Percentiles rank a stretch among this genome's conserved stretches.
Conservation (phyloP, 2,888 invertebrate species). For the Callosobruchus maculatus region DNA sequence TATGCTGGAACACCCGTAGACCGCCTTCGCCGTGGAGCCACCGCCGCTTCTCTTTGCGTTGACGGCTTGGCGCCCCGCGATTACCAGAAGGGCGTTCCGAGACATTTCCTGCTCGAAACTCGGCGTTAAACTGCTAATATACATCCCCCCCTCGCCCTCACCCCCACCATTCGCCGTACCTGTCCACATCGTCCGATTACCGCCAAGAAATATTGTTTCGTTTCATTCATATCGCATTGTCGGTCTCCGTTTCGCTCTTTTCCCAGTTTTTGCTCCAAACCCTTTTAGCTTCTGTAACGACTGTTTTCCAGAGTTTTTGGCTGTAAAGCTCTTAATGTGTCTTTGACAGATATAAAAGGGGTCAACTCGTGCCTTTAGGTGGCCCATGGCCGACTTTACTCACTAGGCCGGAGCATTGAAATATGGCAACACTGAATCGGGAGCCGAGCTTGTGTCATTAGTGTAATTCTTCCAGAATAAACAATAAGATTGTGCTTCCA, state of each 20-base stretch:
- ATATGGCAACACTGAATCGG: too few relatives aligned
- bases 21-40: neutral
- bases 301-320: neutral
- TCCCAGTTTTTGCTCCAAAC: constrained; percentile 13
- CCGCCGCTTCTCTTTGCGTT: neutral
- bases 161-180: neutral
- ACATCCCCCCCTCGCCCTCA: neutral
- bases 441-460: too few relatives aligned
- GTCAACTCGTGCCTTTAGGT: too few relatives aligned
- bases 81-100: neutral
- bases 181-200: constrained; percentile 22
- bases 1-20: neutral
- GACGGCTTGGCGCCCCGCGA: neutral
- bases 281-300: neutral
- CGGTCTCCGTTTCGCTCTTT: constrained; percentile 12
- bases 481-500: too few relatives aligned
- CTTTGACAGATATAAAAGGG: too few relatives aligned
- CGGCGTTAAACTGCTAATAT: neutral
- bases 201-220: constrained; percentile 35
- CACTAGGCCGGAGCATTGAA: too few relatives aligned
- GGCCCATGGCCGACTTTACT: too few relatives aligned
- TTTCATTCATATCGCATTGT: constrained; percentile 31
- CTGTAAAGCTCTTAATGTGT: neutral
- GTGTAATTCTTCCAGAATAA: too few relatives aligned
- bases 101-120: neutral